These are phyloP conservation scores for Heterotilapia buettikoferi DNA, from an alignment of 2,113 vertebrate species.

Conservation along the genomic window DNA sequence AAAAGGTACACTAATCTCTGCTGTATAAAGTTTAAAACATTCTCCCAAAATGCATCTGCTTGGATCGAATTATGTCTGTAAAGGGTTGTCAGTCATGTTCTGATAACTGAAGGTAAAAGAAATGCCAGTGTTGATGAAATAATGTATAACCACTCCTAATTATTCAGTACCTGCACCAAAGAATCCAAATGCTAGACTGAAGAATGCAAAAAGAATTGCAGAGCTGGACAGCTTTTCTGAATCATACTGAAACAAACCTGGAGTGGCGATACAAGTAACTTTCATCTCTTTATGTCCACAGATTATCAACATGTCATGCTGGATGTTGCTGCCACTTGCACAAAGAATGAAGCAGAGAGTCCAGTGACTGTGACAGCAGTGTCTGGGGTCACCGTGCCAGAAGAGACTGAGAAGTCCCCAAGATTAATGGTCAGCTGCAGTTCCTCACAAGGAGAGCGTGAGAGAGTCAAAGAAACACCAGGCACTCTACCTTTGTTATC, in stretches of 20 bases:
- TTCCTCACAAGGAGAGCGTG: background rate
- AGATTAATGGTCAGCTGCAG: background rate
- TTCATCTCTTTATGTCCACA: conserved; percentile 18
- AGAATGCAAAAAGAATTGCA: background rate
- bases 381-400: background rate
- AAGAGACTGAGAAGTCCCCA: background rate
- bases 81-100: background rate
- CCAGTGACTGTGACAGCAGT: background rate
- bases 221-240: background rate
- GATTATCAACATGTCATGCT: background rate
- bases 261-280: background rate
- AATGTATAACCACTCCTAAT: background rate
- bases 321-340: background rate
- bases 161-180: background rate
- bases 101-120: background rate
- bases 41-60: background rate
- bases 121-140: background rate
- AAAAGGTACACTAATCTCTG: background rate
- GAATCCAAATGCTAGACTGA: background rate
- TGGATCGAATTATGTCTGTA: background rate
- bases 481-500: background rate
- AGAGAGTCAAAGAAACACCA: background rate
- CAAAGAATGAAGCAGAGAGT: background rate
- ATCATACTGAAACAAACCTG: background rate
- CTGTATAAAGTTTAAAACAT: background rate